phyloP scores from a whole-genome alignment of 1,140 invertebrate species.

The fruit fly (Drosophila melanogaster) region Release_6_plus_ISO1_MT NC_004354.4:3538001-3538500 shows the following conservation, averaged over 20 bases:
- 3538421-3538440: constrained; percentile 18
- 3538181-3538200: constrained; percentile 46
- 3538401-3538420: constrained; percentile 47
- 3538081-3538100: constrained; percentile 15
- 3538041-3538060: too few species aligned
- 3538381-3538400: too few species aligned
- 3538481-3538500: constrained; percentile 24
- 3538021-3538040: constrained; percentile 20
- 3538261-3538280: constrained; percentile 79
- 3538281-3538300: constrained; percentile 37
- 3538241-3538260: constrained; percentile 52
- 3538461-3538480: constrained; percentile 18
- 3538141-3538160: constrained; percentile 18
- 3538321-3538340: constrained; percentile 4
- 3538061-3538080: constrained; percentile 5
- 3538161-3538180: constrained; percentile 61
- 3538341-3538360: constrained; percentile 24
- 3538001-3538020: constrained; percentile 68
- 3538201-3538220: constrained; percentile 35
- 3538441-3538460: constrained; percentile 1
- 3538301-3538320: constrained; percentile 17
- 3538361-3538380: constrained; percentile 3
- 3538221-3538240: constrained; percentile 77
- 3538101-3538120: constrained; percentile 73
- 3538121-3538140: constrained; percentile 69